Evolutionary conservation across 2,888 invertebrate genomes (phyloP), one percentile per base, ranked within the genome.

Genomic region (Chironomus tentans): DNA sequence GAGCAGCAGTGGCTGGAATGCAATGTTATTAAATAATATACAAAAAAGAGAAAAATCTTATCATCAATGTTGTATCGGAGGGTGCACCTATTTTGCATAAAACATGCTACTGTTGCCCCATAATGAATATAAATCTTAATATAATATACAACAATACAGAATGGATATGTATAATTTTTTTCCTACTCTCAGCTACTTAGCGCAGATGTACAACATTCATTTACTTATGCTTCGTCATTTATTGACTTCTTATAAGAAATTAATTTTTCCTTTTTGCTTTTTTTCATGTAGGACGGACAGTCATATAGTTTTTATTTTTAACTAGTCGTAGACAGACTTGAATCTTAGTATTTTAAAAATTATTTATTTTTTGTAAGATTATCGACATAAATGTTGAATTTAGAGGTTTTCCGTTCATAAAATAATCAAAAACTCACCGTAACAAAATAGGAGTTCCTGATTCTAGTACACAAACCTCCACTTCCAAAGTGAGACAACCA

Each of bases 71-170:
- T 65, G 65, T 65, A 65, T 65, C 65, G 22, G 15, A 12, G 65
- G 21, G 65, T 18, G 65, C 21, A 65, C 65, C 65, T 65, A 65
- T 24, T 65, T 65, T 65, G 65, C 65, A 65, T 65, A 65, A 65
- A 65, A 65, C 65, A 65, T 65, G 65, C 65, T 65, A 65, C 65
- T 65, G 56, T 56, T 56, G 56, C 56, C 56, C 56, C 24, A 24
- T 65, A 65, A 65, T 65, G 65, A 65, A 24, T 65, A 65, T 65
- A 65, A 65, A 65, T 65, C 65, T 65, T 65, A 65, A 65, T 65
- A 65, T 65, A 65, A 24, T 13, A 38, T 10, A 38, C 38, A 38
- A 38, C 38, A 38, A 38, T 38, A 38, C 38, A 38, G 38, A 38
- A 38, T 38, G 38, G n/a, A 56, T 56, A 15, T 56, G 5, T 65